phyloP scores from a whole-genome alignment of 2,113 vertebrate species.

The Dendropsophus ebraccatus region DNA sequence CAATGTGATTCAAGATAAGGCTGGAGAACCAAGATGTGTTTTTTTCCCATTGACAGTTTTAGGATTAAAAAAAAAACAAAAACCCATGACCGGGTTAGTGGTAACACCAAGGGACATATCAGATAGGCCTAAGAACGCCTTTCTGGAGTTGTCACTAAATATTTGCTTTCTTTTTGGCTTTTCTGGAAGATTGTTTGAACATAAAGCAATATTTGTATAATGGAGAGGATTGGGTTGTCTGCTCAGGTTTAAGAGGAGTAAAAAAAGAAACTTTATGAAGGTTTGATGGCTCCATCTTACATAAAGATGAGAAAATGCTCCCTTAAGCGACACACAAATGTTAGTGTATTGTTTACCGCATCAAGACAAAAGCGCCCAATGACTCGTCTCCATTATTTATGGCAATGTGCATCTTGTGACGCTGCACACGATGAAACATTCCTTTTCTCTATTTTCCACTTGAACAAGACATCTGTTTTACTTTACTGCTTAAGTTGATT shows the following conservation, averaged over 20 bases:
- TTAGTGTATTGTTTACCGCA: constrained; percentile 21
- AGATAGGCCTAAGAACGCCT: background rate
- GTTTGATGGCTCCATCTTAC: background rate
- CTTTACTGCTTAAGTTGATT: constrained; percentile 42
- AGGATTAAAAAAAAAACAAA: too few species aligned
- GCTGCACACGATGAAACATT: constrained; percentile 32
- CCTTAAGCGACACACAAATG: constrained; percentile 23
- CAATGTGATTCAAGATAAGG: too few species aligned
- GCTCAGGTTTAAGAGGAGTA: background rate
- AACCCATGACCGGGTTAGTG: background rate
- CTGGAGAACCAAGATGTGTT: too few species aligned
- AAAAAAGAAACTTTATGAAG: background rate
- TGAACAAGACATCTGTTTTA: constrained; percentile 40
- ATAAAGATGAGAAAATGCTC: background rate
- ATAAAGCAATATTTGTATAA: background rate
- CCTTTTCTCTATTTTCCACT: constrained; percentile 37
- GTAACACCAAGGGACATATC: background rate
- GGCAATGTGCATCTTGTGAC: constrained; percentile 32
- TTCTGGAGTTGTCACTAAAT: background rate
- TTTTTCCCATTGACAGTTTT: too few species aligned
- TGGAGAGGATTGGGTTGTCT: background rate
- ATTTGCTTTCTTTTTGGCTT: background rate
- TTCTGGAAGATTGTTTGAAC: background rate
- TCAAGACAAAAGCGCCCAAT: constrained; percentile 31
- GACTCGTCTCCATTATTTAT: constrained; percentile 52